Evolutionary conservation across 2,888 invertebrate species (phyloP).

Genomic region (Autographa pulchrina): DNA sequence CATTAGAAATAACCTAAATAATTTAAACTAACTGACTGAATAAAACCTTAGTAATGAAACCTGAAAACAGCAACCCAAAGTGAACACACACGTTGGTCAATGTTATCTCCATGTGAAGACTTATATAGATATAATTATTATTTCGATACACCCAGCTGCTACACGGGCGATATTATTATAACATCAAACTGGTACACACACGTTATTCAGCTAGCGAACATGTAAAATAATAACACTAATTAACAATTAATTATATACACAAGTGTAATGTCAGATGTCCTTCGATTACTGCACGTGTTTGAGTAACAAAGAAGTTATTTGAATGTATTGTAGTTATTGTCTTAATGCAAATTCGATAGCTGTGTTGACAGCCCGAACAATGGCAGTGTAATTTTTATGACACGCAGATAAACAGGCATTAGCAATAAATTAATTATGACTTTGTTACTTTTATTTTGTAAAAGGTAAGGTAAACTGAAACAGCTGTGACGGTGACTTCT

Average conservation of each 20-base stretch:
- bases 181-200: neutral
- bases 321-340: slow-evolving; percentile 13
- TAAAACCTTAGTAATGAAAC: too few relatives aligned
- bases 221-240: slow-evolving; percentile 32
- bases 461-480: neutral
- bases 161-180: slow-evolving; percentile 1
- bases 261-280: slow-evolving; percentile 35
- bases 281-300: slow-evolving; percentile 16
- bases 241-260: slow-evolving; percentile 37
- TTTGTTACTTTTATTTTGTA: neutral
- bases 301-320: slow-evolving; percentile 21
- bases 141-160: neutral
- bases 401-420: neutral
- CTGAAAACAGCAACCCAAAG: too few relatives aligned
- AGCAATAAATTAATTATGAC: neutral
- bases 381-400: slow-evolving; percentile 6
- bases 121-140: neutral
- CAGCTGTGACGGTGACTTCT: slow-evolving; percentile 6
- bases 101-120: neutral
- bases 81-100: neutral
- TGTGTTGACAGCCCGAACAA: slow-evolving; percentile 10
- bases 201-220: neutral
- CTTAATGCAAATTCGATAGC: slow-evolving; percentile 10
- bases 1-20: too few relatives aligned
- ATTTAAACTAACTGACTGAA: too few relatives aligned